Evolutionary conservation across 2,113 vertebrate genomes (phyloP).

Genomic region (Hipposideros armiger): DNA sequence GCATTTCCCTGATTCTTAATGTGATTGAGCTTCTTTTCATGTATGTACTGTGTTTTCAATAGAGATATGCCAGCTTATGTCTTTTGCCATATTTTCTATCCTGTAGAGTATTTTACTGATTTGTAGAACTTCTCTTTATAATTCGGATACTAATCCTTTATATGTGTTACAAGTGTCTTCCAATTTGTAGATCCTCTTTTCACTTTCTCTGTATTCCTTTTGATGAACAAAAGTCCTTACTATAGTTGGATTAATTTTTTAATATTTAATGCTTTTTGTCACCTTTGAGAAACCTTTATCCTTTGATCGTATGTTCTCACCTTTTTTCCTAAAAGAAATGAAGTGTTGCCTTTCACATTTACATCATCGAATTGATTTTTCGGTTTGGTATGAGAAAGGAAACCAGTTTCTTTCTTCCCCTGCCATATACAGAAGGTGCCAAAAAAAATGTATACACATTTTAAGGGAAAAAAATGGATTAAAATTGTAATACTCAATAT

Average conservation of each 20-base stretch:
- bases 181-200: not conserved
- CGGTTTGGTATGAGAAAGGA: not conserved
- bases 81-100: not conserved
- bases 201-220: not conserved
- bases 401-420: not conserved
- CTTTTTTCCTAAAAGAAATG: not conserved
- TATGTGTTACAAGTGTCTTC: not conserved
- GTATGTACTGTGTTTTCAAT: not conserved
- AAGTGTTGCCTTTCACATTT: not conserved
- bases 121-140: not conserved
- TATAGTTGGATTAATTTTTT: not conserved
- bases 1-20: not conserved
- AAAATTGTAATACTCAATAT: too few relatives aligned
- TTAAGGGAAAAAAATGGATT: too few relatives aligned
- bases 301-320: not conserved
- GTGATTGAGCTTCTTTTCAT: not conserved
- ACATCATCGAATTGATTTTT: conserved; percentile 10
- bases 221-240: not conserved
- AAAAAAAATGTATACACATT: too few relatives aligned
- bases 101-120: not conserved
- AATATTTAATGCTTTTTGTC: conserved; percentile 1
- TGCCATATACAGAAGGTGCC: not conserved
- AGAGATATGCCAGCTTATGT: not conserved
- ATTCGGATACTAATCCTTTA: not conserved
- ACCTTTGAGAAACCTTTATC: conserved; percentile 9